Percentiles rank a stretch among this genome's conserved stretches.
phyloP scores from a whole-genome alignment of 2,888 invertebrate genomes.

The Napeogenes sylphis region DNA sequence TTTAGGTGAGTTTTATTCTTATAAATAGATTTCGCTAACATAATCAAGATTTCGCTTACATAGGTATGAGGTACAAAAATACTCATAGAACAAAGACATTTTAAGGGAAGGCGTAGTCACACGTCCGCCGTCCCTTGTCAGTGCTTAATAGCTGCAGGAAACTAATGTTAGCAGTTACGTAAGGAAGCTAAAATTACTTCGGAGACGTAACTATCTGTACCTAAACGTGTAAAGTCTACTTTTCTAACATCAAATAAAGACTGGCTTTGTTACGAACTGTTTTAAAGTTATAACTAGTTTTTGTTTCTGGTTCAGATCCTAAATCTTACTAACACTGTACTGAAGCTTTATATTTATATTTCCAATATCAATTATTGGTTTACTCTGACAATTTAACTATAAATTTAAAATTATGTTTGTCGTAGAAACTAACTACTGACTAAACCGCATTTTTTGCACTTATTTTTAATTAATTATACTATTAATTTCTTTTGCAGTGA shows the following conservation, averaged over 20 bases:
- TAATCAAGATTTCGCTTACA: background rate
- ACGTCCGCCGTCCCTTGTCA: conserved; percentile 9
- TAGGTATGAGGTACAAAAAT: background rate
- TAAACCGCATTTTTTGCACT: background rate
- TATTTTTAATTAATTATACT: background rate
- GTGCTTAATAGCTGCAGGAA: conserved; percentile 11
- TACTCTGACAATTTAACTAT: no score
- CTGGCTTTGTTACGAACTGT: conserved; percentile 3
- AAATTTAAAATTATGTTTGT: no score
- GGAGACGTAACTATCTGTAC: conserved; percentile 12
- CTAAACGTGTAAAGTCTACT: conserved; percentile 4
- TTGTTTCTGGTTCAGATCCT: conserved; percentile 1
- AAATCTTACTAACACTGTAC: background rate
- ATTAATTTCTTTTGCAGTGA: no score
- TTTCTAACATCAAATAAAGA: conserved; percentile 5
- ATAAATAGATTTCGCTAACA: no score
- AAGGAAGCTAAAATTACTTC: conserved; percentile 11
- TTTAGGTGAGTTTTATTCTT: no score
- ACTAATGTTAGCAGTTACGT: conserved; percentile 11
- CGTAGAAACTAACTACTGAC: no score
- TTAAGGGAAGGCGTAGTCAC: conserved; percentile 8
- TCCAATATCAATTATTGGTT: no score
- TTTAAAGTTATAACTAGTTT: conserved; percentile 8
- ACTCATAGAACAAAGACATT: conserved; percentile 5
- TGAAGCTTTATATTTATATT: no score